Evolutionary conservation across 2,113 vertebrate genomes (phyloP).

Genomic region (Gadus macrocephalus): DNA sequence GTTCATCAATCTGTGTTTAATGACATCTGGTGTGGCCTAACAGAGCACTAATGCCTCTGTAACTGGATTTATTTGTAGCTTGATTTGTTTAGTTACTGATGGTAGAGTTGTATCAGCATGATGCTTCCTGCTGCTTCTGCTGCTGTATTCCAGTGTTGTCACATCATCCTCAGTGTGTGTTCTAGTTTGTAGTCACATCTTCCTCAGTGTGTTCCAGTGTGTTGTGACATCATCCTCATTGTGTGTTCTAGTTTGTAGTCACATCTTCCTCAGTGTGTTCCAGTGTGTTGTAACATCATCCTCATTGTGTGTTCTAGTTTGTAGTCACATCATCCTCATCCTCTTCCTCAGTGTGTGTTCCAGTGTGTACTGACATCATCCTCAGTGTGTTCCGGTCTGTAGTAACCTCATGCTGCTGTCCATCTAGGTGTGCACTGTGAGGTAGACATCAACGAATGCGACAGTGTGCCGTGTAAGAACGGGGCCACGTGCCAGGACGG

Average conservation of each 20-base stretch:
- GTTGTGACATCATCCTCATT: neutral
- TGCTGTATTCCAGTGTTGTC: no score
- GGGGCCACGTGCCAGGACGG: constrained; percentile 81
- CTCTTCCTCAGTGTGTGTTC: neutral
- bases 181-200: no score
- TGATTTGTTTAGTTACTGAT: neutral
- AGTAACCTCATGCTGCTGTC: neutral
- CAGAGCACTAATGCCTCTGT: neutral
- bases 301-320: no score
- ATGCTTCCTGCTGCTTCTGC: no score
- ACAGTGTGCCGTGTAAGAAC: constrained; percentile 83
- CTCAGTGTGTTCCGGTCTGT: no score
- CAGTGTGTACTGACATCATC: no score
- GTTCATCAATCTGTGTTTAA: constrained; percentile 2
- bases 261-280: no score
- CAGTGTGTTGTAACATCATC: no score
- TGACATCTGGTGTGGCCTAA: constrained; percentile 12
- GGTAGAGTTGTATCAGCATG: no score
- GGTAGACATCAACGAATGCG: constrained; percentile 85
- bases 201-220: no score
- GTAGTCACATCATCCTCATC: no score
- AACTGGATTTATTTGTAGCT: neutral
- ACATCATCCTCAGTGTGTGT: no score
- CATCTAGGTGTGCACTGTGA: constrained; percentile 80
- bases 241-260: neutral